Conservation (phyloP, 2,888 invertebrate species). For the Mesorhabditis belari region DNA sequence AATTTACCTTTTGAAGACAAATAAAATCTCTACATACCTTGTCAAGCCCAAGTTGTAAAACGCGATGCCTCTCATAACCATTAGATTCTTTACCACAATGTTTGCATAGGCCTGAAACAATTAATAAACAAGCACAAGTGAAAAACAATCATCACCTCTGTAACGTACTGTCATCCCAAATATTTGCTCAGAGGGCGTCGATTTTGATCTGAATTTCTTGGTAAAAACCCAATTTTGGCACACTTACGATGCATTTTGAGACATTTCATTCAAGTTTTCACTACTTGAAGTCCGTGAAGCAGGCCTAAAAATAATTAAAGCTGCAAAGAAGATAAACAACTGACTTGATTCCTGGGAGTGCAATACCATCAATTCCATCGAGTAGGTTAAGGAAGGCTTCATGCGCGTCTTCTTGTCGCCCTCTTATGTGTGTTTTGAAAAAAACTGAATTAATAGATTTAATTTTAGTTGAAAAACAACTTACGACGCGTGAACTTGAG, state of each 20-base stretch:
- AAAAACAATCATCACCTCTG: conserved; percentile 14
- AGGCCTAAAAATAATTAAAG: background rate
- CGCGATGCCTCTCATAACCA: conserved; percentile 41
- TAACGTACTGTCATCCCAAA: conserved; percentile 41
- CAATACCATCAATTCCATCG: conserved; percentile 33
- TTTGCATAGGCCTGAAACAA: conserved; percentile 22
- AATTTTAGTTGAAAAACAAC: too few species aligned
- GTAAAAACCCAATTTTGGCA: too few species aligned
- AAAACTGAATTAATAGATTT: too few species aligned
- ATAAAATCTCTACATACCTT: background rate
- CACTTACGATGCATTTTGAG: too few species aligned
- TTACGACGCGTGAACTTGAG: background rate
- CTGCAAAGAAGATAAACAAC: background rate
- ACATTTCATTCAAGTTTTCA: too few species aligned
- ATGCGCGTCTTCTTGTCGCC: conserved; percentile 44
- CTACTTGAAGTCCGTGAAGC: background rate
- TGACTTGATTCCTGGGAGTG: background rate
- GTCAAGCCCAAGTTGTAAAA: conserved; percentile 32
- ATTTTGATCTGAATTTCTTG: too few species aligned
- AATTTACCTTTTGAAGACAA: background rate
- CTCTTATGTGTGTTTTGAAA: conserved; percentile 19
- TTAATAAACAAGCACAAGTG: background rate
- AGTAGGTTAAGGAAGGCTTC: conserved; percentile 38
- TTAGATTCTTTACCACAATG: conserved; percentile 17
- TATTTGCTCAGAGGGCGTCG: conserved; percentile 41